These are phyloP conservation scores for Poeciliopsis infans DNA, from an alignment of 2,797 vertebrate species.

Conservation along the genomic window DNA sequence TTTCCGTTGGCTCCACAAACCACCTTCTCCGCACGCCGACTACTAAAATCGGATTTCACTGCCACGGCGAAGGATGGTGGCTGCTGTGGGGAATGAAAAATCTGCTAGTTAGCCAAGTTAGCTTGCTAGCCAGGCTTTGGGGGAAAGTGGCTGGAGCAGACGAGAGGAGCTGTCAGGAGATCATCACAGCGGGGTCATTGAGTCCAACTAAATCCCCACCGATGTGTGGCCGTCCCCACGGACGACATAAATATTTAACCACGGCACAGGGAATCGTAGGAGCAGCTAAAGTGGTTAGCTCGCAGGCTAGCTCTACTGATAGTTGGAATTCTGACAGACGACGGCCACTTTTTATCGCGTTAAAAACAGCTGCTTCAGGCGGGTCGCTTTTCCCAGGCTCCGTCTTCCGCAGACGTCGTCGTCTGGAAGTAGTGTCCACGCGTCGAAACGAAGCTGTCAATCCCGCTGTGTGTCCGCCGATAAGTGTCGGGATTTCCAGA, in stretches of 20 bases:
- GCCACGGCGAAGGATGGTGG: conserved; percentile 52
- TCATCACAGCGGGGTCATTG: conserved; percentile 58
- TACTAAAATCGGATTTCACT: conserved; percentile 50
- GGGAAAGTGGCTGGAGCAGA: conserved; percentile 44
- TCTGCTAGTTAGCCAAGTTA: conserved; percentile 67
- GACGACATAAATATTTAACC: conserved; percentile 40
- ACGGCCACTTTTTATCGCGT: conserved; percentile 64
- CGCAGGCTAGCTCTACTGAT: conserved; percentile 65
- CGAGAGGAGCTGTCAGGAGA: conserved; percentile 69
- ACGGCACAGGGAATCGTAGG: conserved; percentile 13
- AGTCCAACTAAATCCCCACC: conserved; percentile 44
- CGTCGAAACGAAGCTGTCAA: conserved; percentile 48
- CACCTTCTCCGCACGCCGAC: conserved; percentile 38
- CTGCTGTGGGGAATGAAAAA: conserved; percentile 40
- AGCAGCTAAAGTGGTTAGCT: conserved; percentile 49
- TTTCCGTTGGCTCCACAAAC: conserved; percentile 43
- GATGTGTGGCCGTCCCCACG: neutral
- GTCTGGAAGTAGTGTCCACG: neutral
- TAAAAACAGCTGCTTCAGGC: conserved; percentile 51
- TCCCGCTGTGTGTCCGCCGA: conserved; percentile 29
- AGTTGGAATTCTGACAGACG: conserved; percentile 70
- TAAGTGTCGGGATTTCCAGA: conserved; percentile 50
- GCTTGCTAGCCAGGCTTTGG: conserved; percentile 54
- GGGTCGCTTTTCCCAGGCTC: conserved; percentile 13
- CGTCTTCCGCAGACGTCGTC: conserved; percentile 28